Evolutionary conservation across 2,888 invertebrate species (phyloP).

Genomic region (Drosophila anomalipes): DNA sequence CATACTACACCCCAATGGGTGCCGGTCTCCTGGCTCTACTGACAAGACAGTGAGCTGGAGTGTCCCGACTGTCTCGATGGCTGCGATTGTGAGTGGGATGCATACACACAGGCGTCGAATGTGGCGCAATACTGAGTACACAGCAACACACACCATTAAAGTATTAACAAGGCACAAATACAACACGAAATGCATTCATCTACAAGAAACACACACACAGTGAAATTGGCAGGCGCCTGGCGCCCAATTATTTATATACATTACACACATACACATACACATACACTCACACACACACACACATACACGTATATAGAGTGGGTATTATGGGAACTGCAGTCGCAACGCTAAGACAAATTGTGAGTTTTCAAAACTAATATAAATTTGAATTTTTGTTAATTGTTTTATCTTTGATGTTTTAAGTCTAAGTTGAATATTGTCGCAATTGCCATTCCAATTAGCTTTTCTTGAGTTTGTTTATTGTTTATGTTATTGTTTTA

Average conservation of each 20-base stretch:
- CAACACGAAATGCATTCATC: slow-evolving; percentile 49
- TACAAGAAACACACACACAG: slow-evolving; percentile 46
- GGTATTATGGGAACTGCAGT: slow-evolving; percentile 78
- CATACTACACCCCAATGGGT: slow-evolving; percentile 98
- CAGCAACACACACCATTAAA: slow-evolving; percentile 59
- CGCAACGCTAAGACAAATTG: slow-evolving; percentile 70
- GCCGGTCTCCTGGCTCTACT: slow-evolving; percentile 96
- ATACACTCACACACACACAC: slow-evolving; percentile 3
- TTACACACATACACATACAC: slow-evolving; percentile 25
- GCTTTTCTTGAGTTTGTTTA: slow-evolving; percentile 40
- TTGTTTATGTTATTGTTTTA: slow-evolving; percentile 64
- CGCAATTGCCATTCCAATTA: slow-evolving; percentile 68
- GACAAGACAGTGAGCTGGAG: slow-evolving; percentile 86
- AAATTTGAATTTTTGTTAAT: slow-evolving; percentile 26
- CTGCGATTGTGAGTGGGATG: slow-evolving; percentile 85
- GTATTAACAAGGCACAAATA: slow-evolving; percentile 74
- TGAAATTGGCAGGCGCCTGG: slow-evolving; percentile 56
- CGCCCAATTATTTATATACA: slow-evolving; percentile 41
- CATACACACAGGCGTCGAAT: slow-evolving; percentile 83
- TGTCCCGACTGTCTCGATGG: slow-evolving; percentile 85
- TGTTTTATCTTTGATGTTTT: slow-evolving; percentile 33
- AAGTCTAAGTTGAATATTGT: slow-evolving; percentile 38
- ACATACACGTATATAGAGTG: slow-evolving; percentile 38
- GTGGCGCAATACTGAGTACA: slow-evolving; percentile 75
- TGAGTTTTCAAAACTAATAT: slow-evolving; percentile 50